Percentiles rank a stretch among this genome's conserved stretches.
phyloP scores from a whole-genome alignment of 2,113 vertebrate species.

The Arvicanthis niloticus region DNA sequence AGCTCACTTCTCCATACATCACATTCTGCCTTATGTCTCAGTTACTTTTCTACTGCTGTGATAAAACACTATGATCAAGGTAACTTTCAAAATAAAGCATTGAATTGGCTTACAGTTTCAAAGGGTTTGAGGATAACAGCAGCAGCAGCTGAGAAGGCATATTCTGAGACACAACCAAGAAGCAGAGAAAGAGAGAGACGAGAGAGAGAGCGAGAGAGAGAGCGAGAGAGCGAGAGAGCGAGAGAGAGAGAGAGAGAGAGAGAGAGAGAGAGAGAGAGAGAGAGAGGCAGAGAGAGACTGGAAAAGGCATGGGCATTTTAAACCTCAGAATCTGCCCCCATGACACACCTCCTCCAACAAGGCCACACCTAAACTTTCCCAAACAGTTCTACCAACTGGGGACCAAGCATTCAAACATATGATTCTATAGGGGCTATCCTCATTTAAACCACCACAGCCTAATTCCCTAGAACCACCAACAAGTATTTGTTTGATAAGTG shows the following conservation, averaged over 20 bases:
- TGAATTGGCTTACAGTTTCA: not conserved
- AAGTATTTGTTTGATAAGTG: not conserved
- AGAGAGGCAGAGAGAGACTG: not conserved
- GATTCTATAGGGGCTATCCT: not conserved
- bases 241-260: too few species aligned
- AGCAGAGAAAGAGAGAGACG: accelerated
- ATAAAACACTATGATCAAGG: not conserved
- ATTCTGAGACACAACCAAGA: not conserved
- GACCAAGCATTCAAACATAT: not conserved
- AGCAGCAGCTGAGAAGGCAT: not conserved
- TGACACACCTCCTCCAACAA: not conserved
- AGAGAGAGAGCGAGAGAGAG: not conserved
- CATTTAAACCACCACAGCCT: not conserved
- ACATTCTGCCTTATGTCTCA: not conserved
- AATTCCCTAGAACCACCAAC: not conserved
- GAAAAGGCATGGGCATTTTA: not conserved
- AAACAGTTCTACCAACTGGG: not conserved
- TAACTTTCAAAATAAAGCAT: not conserved
- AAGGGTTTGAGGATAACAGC: not conserved
- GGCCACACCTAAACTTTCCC: not conserved
- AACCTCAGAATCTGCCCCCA: not conserved
- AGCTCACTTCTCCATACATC: not conserved
- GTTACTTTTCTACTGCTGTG: not conserved
- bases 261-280: too few species aligned
- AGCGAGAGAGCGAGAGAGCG: not conserved